phyloP scores from a whole-genome alignment of 2,888 invertebrate genomes.

The Marasmarcha lunaedactyla region DNA sequence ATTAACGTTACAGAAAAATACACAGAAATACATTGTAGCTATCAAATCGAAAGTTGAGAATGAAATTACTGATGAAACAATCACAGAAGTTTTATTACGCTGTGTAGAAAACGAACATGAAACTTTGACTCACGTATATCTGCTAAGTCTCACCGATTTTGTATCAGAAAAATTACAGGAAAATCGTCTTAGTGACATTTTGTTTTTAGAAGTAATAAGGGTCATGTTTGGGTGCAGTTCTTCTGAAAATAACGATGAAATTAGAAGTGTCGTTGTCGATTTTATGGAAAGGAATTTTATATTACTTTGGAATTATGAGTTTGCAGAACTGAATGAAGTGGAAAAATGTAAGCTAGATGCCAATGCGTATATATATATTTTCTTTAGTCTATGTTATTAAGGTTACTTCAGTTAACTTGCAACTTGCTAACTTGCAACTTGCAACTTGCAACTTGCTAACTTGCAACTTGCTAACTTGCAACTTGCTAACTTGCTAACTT shows the following conservation, averaged over 20 bases:
- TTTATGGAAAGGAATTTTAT: conserved; percentile 29
- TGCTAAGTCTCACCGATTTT: conserved; percentile 32
- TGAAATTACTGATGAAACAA: conserved; percentile 18
- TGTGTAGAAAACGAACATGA: conserved; percentile 34
- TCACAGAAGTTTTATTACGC: conserved; percentile 27
- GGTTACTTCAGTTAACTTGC: too few relatives aligned
- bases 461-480: too few relatives aligned
- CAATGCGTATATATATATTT: too few relatives aligned
- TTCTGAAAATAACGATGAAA: conserved; percentile 30
- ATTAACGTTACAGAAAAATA: conserved; percentile 28
- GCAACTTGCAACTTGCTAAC: too few relatives aligned
- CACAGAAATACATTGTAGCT: conserved; percentile 26
- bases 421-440: too few relatives aligned
- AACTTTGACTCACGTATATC: conserved; percentile 37
- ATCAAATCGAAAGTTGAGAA: conserved; percentile 16
- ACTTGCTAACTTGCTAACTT: too few relatives aligned
- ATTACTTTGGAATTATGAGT: too few relatives aligned
- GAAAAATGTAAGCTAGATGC: too few relatives aligned
- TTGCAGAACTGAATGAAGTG: too few relatives aligned
- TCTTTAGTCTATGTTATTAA: too few relatives aligned
- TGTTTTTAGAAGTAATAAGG: conserved; percentile 27
- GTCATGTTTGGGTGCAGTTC: conserved; percentile 31
- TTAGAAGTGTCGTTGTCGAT: conserved; percentile 27
- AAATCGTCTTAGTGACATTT: conserved; percentile 8
- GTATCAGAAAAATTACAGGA: conserved; percentile 21